These are phyloP conservation scores for Antrozous pallidus DNA, from an alignment of 2,797 vertebrate species.

Conservation along the genomic window DNA sequence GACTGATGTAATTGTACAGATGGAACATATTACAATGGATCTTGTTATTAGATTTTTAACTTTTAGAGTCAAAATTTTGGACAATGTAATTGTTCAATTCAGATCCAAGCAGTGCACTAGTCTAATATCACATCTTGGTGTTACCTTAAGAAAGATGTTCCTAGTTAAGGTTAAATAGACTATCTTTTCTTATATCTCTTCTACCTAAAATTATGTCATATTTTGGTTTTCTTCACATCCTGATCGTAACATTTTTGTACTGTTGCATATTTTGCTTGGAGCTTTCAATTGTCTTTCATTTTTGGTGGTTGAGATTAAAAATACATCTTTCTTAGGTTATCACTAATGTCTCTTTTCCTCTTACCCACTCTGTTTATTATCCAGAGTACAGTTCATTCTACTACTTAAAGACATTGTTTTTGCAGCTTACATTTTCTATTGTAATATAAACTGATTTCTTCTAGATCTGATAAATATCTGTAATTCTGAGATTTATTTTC, in stretches of 20 bases:
- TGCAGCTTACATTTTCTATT: not conserved
- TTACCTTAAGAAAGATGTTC: slow-evolving; percentile 27
- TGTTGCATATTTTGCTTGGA: slow-evolving; percentile 30
- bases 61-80: not conserved
- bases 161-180: not conserved
- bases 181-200: not conserved
- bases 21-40: not conserved
- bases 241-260: not conserved
- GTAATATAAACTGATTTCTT: slow-evolving; percentile 12
- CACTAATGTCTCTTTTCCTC: not conserved
- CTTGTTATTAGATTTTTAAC: slow-evolving; percentile 10
- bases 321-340: slow-evolving; percentile 14
- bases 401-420: not conserved
- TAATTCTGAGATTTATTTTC: slow-evolving; percentile 17
- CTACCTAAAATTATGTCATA: not conserved
- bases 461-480: slow-evolving; percentile 20
- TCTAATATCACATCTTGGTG: not conserved
- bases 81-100: not conserved
- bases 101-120: not conserved
- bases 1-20: not conserved
- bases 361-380: not conserved
- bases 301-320: slow-evolving; percentile 18
- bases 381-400: not conserved
- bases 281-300: not conserved
- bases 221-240: slow-evolving; percentile 11